Conservation (phyloP, 2,113 vertebrate genomes). For the Colinus virginianus region DNA sequence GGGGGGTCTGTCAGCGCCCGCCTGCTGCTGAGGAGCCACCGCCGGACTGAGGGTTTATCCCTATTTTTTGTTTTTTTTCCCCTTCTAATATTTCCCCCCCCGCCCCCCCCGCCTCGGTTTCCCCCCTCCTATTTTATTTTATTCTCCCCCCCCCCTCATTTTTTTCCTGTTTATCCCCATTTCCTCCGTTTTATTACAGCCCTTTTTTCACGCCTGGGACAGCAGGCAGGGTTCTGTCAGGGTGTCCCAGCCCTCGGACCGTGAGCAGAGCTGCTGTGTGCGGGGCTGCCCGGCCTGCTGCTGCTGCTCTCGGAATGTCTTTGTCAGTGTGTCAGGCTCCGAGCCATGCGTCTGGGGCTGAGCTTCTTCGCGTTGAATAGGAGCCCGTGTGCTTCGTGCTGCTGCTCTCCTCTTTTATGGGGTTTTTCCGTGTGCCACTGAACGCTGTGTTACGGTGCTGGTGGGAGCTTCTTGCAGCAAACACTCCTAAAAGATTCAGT, state of each 20-base stretch:
- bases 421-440: fast-evolving
- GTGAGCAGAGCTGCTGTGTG: background rate
- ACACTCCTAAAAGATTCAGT: background rate
- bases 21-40: background rate
- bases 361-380: background rate
- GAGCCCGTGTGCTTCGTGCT: background rate
- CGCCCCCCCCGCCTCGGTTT: too few relatives aligned
- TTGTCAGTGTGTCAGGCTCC: background rate
- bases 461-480: fast-evolving
- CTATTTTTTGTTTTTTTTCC: background rate
- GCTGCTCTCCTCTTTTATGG: background rate
- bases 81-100: too few relatives aligned
- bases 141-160: too few relatives aligned
- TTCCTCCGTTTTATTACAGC: background rate
- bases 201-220: background rate
- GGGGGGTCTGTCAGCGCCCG: background rate
- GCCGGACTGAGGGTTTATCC: background rate
- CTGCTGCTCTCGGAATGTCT: background rate
- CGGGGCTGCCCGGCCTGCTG: background rate
- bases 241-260: background rate
- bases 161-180: too few relatives aligned
- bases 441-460: background rate
- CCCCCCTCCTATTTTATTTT: too few relatives aligned
- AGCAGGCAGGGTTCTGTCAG: background rate
- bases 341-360: background rate